Base-by-base conservation (phyloP, 2,797 vertebrate species). In the Pangasius djambal region DNA sequence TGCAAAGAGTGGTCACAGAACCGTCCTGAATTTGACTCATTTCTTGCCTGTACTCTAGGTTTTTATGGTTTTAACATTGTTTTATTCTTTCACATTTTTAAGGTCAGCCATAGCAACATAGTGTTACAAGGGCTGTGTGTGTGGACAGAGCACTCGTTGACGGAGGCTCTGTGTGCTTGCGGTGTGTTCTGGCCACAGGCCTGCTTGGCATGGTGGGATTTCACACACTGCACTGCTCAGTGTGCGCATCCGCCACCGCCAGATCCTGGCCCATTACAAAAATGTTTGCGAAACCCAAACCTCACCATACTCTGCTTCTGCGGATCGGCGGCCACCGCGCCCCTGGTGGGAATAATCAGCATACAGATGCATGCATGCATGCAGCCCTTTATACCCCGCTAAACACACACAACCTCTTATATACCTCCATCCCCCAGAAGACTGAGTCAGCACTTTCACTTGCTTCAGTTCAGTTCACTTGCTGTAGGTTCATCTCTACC, bases 61-160 rank as follows among this genome's bases (percentile, higher is more conserved):
- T 85, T 75, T 77, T 28, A 88, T 52, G 40, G 63, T n/a, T 44
- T 72, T 18, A 69, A 63, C 22, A 18, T 65, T 65, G 10, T 86
- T 70, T 81, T 50, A 48, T 59, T 52, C 67, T 8, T 16, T 25
- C 72, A 44, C 4, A 20, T 75, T 83, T 89, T 75, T 81, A 44
- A 72, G 67, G 70, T 50, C 25, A 22, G 78, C 72, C 86, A 59
- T 70, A 83, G 86, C 67, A 34, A 48, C n/a, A 18, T 88, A 28
- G 61, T 87, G 48, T 75, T 83, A 59, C 52, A 85, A 65, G 57
- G 44, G 44, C 37, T 74, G 40, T 83, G 70, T 89, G 89, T 83
- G 84, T 78, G 94, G 93, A 95, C 93, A 94, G 94, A 93, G 94
- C 93, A 88, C 92, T 92, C 92, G 93, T 96, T 95, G 94, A 95